Evolutionary conservation across 2,113 vertebrate genomes (phyloP), one percentile per base, ranked within the genome.

Genomic region (Anhinga anhinga): DNA sequence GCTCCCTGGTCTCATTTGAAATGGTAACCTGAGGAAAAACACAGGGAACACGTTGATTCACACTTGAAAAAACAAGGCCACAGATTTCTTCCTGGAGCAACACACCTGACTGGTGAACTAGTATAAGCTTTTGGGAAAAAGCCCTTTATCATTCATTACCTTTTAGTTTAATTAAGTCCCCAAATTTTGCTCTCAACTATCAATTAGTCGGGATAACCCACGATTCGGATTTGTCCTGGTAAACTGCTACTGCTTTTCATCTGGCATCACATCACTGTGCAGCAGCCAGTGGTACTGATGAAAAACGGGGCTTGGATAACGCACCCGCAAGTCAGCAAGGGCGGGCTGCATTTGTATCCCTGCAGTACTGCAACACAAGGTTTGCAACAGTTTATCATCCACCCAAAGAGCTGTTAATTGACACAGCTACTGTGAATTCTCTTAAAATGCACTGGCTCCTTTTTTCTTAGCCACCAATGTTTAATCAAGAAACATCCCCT

Each of bases 1-100:
- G 98, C 91, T 99, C 99, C 44, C 99, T 98, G 30, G 99, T 99
- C 97, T 99, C 99, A 49, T 99, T 99, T 47, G 99, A 99, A 93
- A 99, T 96, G 9, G 98, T 98, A 70, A 99, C 99, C 99, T 99
- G 94, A 80, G 79, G 65, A 91, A 84, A 38, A 69, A 95, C 59
- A 97, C 13, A 86, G 40, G 38, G 21, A 81, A 90, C 27, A 73
- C 0, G 0, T 11, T 4, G 11, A 44, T 18, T 45, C 32, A 55
- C 15, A 42, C 5, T 4, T n/a, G 18, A 55, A 47, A 63, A 88
- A 29, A 44, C 21, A 26, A 0, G 6, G 17, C 17, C 30, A 19
- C 45, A 6, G 23, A 72, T 12, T 65, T 47, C 55, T 6, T 61
- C 70, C 42, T 67, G 47, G 7, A 71, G 25, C 49, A 86, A 42